A percentile compares a stretch with the other conserved stretches of the same genome.
Conservation (phyloP, 2,797 vertebrate genomes). For the Malurus splendens region DNA sequence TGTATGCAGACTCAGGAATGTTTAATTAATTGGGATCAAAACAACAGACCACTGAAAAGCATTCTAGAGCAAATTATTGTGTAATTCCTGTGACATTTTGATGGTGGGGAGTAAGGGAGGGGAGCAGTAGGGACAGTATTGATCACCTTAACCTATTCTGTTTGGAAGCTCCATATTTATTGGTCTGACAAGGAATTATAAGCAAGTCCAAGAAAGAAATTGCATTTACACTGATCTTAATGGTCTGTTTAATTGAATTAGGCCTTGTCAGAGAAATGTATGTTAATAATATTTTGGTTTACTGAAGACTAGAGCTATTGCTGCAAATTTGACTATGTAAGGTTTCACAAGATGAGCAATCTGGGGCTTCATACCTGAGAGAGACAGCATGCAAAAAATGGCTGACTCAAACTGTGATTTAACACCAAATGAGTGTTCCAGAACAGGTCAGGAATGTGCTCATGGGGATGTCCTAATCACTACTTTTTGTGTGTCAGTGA, state of each 20-base stretch:
- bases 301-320: not conserved
- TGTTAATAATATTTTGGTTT: not conserved
- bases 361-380: not conserved
- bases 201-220: not conserved
- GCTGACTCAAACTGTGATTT: not conserved
- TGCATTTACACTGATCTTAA: constrained; percentile 40
- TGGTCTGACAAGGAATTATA: constrained; percentile 14
- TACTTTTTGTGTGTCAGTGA: not conserved
- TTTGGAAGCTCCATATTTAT: not conserved
- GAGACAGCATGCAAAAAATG: not conserved
- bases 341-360: not conserved
- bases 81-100: not conserved
- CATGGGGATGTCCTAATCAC: not conserved
- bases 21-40: not conserved
- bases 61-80: not conserved
- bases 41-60: not conserved
- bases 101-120: not conserved
- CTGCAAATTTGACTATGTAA: not conserved
- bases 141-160: not conserved
- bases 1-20: not conserved
- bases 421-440: not conserved
- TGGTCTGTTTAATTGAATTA: constrained; percentile 48
- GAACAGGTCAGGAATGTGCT: not conserved
- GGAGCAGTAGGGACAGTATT: not conserved
- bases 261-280: not conserved